Evolutionary conservation across 2,113 vertebrate genomes (phyloP).

Genomic region (Dipodomys spectabilis): DNA sequence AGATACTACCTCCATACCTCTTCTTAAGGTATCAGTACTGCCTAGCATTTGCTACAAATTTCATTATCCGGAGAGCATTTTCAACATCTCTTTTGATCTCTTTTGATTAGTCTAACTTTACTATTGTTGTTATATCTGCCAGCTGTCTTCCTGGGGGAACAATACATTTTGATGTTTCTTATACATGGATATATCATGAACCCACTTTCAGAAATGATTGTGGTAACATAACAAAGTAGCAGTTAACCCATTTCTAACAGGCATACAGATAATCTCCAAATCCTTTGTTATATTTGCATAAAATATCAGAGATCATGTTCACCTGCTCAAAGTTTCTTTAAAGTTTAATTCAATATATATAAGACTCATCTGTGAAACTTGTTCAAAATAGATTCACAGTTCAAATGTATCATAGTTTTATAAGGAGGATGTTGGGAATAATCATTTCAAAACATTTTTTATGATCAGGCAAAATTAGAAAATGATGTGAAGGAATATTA

Average conservation of each 20-base stretch:
- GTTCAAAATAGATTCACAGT: neutral
- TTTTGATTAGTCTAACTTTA: neutral
- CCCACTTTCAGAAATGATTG: neutral
- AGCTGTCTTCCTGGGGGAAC: neutral
- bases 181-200: neutral
- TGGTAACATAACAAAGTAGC: neutral
- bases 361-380: neutral
- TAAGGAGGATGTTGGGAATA: neutral
- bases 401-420: neutral
- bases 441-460: neutral
- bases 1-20: neutral
- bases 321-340: neutral
- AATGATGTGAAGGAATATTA: neutral
- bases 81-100: neutral
- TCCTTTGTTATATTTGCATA: neutral
- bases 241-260: neutral
- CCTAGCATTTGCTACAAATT: neutral
- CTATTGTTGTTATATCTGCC: neutral
- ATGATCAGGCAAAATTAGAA: neutral
- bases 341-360: neutral
- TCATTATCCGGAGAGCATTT: neutral
- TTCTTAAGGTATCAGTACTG: neutral
- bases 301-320: neutral
- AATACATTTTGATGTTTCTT: neutral
- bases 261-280: neutral